Percentiles rank a stretch among this genome's conserved stretches.
Evolutionary conservation across 2,113 vertebrate species (phyloP).

Genomic region (Tautogolabrus adspersus): DNA sequence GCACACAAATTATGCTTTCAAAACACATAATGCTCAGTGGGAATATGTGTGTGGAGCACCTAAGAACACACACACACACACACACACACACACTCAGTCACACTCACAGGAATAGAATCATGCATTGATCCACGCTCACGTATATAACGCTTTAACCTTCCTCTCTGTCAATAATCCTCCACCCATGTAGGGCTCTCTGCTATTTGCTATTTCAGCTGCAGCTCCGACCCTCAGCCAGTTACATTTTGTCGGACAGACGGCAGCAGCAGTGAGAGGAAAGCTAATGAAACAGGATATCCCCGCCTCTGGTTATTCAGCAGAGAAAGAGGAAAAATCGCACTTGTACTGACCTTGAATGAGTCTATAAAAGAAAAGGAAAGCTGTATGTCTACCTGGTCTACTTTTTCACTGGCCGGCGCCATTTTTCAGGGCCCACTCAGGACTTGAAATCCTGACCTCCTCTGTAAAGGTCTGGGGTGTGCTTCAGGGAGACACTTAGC

Average conservation of each 20-base stretch:
- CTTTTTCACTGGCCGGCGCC: conserved; percentile 12
- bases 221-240: conserved; percentile 51
- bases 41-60: not conserved
- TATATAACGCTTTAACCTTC: conserved; percentile 47
- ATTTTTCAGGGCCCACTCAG: conserved; percentile 20
- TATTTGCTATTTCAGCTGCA: conserved; percentile 70
- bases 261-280: conserved; percentile 61
- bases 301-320: conserved; percentile 50
- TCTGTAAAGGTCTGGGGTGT: not conserved
- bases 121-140: conserved; percentile 47
- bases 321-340: conserved; percentile 47
- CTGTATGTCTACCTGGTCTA: conserved; percentile 27
- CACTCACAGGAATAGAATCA: conserved; percentile 15
- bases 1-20: conserved; percentile 20
- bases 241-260: conserved; percentile 55
- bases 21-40: conserved; percentile 22
- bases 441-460: conserved; percentile 4
- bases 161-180: conserved; percentile 53
- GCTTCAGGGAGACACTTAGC: conserved; percentile 18
- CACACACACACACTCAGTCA: conserved; percentile 3
- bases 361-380: conserved; percentile 29
- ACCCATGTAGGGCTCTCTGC: conserved; percentile 27
- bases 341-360: conserved; percentile 59
- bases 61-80: not conserved
- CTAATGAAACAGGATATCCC: conserved; percentile 72